Percentiles rank a stretch among this genome's conserved stretches.
Conservation (phyloP, 2,888 invertebrate genomes). For the Ctenicera cuprea region DNA sequence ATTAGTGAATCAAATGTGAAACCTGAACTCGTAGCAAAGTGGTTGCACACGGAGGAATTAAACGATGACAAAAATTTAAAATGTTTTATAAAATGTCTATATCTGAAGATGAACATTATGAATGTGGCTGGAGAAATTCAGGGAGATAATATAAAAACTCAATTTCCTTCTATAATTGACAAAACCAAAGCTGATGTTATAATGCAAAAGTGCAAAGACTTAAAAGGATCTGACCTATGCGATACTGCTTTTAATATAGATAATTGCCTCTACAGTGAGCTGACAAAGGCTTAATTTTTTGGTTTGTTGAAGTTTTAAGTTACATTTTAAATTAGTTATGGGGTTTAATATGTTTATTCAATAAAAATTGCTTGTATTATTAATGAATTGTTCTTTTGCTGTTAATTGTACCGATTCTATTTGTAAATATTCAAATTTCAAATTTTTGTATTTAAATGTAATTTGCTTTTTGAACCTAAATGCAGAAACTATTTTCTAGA, state of each 20-base stretch:
- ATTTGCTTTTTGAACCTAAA: no score
- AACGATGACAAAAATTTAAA: constrained; percentile 72
- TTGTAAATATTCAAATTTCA: no score
- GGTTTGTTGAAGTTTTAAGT: no score
- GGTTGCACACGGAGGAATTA: constrained; percentile 69
- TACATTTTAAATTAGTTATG: no score
- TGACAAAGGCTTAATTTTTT: neutral
- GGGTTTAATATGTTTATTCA: no score
- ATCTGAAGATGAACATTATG: constrained; percentile 72
- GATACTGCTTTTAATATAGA: constrained; percentile 57
- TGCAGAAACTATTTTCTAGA: no score
- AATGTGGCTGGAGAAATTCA: constrained; percentile 64
- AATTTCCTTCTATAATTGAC: constrained; percentile 64
- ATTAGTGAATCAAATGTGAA: constrained; percentile 9
- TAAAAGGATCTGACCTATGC: constrained; percentile 68
- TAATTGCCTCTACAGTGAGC: constrained; percentile 47
- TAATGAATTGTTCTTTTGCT: no score
- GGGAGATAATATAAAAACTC: constrained; percentile 68
- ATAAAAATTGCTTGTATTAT: no score
- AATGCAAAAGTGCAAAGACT: constrained; percentile 70
- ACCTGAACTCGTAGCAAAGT: neutral
- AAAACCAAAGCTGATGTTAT: neutral
- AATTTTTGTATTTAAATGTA: no score
- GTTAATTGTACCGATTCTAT: no score
- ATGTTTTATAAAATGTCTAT: constrained; percentile 73